Conservation (phyloP, 2,113 vertebrate genomes). For the Podarcis cretensis region DNA sequence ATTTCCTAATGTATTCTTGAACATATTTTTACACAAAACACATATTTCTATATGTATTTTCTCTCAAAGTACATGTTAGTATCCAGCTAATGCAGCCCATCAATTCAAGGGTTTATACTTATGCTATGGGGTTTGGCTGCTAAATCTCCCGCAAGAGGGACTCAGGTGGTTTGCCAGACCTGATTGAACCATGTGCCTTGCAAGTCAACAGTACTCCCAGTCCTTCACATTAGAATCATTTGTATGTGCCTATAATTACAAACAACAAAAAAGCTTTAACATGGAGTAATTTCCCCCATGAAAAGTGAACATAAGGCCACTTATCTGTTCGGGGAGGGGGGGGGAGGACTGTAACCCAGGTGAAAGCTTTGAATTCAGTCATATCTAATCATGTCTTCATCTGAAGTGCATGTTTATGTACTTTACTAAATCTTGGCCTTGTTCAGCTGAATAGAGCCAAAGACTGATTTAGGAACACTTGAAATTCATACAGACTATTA, state of each 20-base stretch:
- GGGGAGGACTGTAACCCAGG: background rate
- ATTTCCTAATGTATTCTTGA: too few species aligned
- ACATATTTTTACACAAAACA: too few species aligned
- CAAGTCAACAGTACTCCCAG: background rate
- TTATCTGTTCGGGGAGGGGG: background rate
- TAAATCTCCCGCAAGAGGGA: too few species aligned
- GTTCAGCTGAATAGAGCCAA: background rate
- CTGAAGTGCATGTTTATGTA: background rate
- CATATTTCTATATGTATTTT: too few species aligned
- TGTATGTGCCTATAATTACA: background rate
- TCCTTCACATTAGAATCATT: background rate
- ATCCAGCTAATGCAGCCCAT: too few species aligned
- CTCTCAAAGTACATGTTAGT: too few species aligned
- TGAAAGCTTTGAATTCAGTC: background rate
- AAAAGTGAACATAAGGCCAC: background rate
- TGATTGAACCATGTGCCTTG: background rate
- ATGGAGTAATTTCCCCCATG: background rate
- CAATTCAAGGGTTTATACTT: too few species aligned
- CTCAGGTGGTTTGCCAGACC: too few species aligned
- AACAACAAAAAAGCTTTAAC: background rate
- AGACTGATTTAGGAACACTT: conserved; percentile 2
- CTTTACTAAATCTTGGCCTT: background rate
- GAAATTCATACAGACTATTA: background rate
- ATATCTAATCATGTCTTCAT: background rate
- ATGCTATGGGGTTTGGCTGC: too few species aligned